Evolutionary conservation across 2,797 vertebrate species (phyloP), one percentile per base, ranked within the genome.

Genomic region (Acipenser oxyrinchus): DNA sequence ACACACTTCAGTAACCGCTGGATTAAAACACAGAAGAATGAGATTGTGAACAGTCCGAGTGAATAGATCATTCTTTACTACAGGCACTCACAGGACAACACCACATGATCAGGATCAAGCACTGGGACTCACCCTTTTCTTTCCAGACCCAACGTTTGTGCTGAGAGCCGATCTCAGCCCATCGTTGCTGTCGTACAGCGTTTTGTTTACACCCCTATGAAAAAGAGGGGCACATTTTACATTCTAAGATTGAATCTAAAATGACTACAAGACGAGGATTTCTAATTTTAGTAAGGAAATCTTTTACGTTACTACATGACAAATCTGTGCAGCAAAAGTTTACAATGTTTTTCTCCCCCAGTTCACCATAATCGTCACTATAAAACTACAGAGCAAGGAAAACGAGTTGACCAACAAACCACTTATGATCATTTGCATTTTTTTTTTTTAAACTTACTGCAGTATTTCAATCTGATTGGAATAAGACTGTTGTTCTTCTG

Each of bases 151-250:
- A 0, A 9, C 64, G 62, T 86, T 76, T 6, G 64, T 78, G 65
- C 69, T 74, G 58, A 84, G 72, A 3, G 78, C 82, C 4, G 85
- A 87, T 37, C 81, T 67, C 60, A 88, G 77, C 12, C 83, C 81
- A 58, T 87, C 85, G 60, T 88, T 90, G 64, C 83, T 89, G 79
- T 92, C 84, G n/a, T 86, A 87, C 71, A 91, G 79, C 58, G 75
- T 84, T 69, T 86, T 82, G 75, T 89, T 91, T 8, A 75, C 80
- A 51, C 82, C 82, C 78, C 87, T 90, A 12, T n/a, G 10, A 18
- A 8, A 49, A 52, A 8, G 6, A 23, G 23, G 9, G 13, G 49
- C 23, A 51, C 18, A 4, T 64, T 48, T 10, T 10, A 18, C 60
- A 62, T 15, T 10, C 15, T 2, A 37, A 37, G 23, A 37, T 37